These are phyloP conservation scores for Drosophila repletoides DNA, from an alignment of 1,140 invertebrate species.

Conservation along the genomic window DNA sequence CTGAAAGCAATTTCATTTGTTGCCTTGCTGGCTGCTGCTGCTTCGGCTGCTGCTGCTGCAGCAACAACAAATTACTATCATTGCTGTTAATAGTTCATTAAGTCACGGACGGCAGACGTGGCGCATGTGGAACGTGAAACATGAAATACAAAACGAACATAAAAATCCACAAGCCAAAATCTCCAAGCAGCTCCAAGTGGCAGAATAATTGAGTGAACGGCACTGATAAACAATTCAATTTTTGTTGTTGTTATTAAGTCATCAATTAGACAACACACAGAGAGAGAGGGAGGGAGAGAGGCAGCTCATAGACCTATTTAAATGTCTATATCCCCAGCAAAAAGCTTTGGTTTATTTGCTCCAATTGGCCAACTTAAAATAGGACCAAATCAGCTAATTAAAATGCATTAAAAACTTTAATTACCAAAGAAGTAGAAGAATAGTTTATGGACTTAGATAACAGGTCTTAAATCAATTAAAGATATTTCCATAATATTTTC, in stretches of 20 bases:
- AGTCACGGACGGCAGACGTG: conserved; percentile 65
- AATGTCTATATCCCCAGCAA: not conserved
- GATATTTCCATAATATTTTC: no score
- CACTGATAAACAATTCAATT: conserved; percentile 76
- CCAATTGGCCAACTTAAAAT: no score
- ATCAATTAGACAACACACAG: conserved; percentile 67
- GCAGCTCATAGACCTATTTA: conserved; percentile 23
- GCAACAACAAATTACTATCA: conserved; percentile 78
- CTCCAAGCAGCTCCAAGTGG: conserved; percentile 47
- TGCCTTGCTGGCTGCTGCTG: conserved; percentile 33
- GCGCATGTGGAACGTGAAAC: conserved; percentile 62
- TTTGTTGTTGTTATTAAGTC: conserved; percentile 66
- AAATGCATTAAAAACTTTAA: no score
- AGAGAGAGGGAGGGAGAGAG: no score
- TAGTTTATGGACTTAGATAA: no score
- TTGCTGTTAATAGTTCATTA: conserved; percentile 81
- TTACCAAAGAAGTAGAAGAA: no score
- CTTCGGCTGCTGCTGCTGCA: conserved; percentile 16
- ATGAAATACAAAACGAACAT: conserved; percentile 63
- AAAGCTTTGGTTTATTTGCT: no score
- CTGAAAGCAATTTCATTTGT: conserved; percentile 71
- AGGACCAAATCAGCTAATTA: no score
- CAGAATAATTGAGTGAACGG: conserved; percentile 80
- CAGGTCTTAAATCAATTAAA: no score
- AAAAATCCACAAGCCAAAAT: conserved; percentile 12